phyloP scores from a whole-genome alignment of 2,797 vertebrate genomes.

The Falco concolor region DNA sequence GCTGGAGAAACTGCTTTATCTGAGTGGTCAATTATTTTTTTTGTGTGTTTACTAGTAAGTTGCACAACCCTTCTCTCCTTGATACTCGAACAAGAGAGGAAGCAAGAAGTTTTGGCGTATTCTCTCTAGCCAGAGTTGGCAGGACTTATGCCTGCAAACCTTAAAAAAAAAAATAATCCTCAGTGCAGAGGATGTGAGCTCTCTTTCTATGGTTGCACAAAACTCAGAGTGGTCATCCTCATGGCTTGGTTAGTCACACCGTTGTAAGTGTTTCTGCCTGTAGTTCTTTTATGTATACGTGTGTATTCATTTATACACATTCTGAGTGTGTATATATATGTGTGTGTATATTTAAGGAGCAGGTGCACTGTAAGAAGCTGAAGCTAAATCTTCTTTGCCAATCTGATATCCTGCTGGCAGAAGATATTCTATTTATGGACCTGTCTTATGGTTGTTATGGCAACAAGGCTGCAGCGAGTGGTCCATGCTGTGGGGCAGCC shows the following conservation, averaged over 20 bases:
- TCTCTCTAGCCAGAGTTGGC: neutral
- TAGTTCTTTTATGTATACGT: neutral
- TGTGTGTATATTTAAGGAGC: neutral
- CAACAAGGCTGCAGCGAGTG: neutral
- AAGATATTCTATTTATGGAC: conserved; percentile 32
- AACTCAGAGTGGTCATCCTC: neutral
- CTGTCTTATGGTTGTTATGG: conserved; percentile 36
- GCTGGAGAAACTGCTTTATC: neutral
- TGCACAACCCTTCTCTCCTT: neutral
- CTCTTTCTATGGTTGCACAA: neutral
- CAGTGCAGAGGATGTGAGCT: neutral
- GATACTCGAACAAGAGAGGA: neutral
- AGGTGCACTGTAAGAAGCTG: neutral
- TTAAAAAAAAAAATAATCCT: neutral
- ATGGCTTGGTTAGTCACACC: neutral
- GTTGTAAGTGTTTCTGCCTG: neutral
- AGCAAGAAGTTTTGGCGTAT: neutral
- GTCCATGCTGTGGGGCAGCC: neutral
- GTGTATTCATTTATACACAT: neutral
- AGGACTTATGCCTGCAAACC: neutral
- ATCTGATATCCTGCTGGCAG: neutral
- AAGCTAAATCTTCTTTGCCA: neutral
- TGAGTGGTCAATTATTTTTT: neutral
- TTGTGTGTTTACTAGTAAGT: neutral
- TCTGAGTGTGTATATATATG: neutral